Evolutionary conservation across 2,888 invertebrate genomes (phyloP).

Genomic region (Bibio marci): DNA sequence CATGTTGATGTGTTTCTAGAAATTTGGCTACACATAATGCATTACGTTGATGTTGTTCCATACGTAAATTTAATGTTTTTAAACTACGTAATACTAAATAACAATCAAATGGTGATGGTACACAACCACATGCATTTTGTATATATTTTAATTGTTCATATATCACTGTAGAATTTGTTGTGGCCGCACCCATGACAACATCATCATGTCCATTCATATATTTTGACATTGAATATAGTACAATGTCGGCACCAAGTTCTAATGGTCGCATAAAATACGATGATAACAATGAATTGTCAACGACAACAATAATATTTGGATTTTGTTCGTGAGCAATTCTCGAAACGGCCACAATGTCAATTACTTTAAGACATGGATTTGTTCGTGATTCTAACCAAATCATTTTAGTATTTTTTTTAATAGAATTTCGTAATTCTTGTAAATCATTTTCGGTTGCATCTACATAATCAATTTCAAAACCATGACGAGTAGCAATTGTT

Average conservation of each 20-base stretch:
- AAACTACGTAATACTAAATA: conserved; percentile 81
- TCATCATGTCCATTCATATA: conserved; percentile 98
- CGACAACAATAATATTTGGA: conserved; percentile 39
- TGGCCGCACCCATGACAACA: conserved; percentile 85
- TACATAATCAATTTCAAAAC: conserved; percentile 9
- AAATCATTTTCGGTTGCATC: conserved; percentile 7
- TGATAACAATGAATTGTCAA: conserved; percentile 81
- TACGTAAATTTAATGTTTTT: conserved; percentile 81
- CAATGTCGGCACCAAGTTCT: conserved; percentile 78
- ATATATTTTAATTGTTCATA: conserved; percentile 53
- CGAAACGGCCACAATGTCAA: conserved; percentile 6
- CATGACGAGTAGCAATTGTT: neutral
- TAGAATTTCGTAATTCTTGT: conserved; percentile 8
- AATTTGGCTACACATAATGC: conserved; percentile 62
- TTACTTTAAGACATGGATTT: conserved; percentile 7
- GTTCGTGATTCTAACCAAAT: conserved; percentile 7
- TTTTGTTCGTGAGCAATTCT: neutral
- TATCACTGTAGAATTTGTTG: conserved; percentile 27
- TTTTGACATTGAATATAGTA: conserved; percentile 85
- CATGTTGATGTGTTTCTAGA: conserved; percentile 61
- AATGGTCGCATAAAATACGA: conserved; percentile 83
- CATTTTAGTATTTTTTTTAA: conserved; percentile 6
- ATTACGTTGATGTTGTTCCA: conserved; percentile 75
- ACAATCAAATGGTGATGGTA: conserved; percentile 95
- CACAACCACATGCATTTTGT: conserved; percentile 66